Percentiles rank a stretch among this genome's conserved stretches.
Evolutionary conservation across 2,113 vertebrate species (phyloP).

Genomic region (Nettapus auritus): DNA sequence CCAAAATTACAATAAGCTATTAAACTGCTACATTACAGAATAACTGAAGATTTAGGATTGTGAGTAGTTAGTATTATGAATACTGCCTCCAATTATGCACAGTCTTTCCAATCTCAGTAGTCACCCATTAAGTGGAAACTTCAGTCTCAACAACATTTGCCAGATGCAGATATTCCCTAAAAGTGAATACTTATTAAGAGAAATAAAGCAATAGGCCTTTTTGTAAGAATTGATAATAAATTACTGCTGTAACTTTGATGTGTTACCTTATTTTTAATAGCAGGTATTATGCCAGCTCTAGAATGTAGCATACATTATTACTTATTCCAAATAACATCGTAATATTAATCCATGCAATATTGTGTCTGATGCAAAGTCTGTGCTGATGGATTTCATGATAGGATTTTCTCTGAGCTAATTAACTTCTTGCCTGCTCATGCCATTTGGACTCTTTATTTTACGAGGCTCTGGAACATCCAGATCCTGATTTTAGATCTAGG

Average conservation of each 20-base stretch:
- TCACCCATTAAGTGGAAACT: neutral
- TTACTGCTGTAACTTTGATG: neutral
- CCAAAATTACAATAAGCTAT: neutral
- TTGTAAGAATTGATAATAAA: neutral
- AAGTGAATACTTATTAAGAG: neutral
- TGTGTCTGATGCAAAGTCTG: neutral
- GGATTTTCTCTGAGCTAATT: neutral
- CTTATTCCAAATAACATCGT: accelerated
- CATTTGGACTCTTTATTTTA: neutral
- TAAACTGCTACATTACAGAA: neutral
- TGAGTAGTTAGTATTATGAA: neutral
- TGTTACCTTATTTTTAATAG: neutral
- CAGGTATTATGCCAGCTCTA: neutral
- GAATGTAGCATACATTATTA: neutral
- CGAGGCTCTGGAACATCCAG: accelerated
- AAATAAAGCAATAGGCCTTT: neutral
- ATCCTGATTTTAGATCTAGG: neutral
- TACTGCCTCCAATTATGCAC: neutral
- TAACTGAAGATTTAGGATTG: neutral
- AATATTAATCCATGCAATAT: neutral
- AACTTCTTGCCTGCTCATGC: neutral
- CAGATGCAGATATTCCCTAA: neutral
- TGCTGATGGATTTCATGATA: neutral
- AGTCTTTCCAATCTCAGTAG: neutral
- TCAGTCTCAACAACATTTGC: neutral